A percentile compares a stretch with the other conserved stretches of the same genome.
Evolutionary conservation across 2,113 vertebrate species (phyloP).

Genomic region (Hydrolagus affinis): DNA sequence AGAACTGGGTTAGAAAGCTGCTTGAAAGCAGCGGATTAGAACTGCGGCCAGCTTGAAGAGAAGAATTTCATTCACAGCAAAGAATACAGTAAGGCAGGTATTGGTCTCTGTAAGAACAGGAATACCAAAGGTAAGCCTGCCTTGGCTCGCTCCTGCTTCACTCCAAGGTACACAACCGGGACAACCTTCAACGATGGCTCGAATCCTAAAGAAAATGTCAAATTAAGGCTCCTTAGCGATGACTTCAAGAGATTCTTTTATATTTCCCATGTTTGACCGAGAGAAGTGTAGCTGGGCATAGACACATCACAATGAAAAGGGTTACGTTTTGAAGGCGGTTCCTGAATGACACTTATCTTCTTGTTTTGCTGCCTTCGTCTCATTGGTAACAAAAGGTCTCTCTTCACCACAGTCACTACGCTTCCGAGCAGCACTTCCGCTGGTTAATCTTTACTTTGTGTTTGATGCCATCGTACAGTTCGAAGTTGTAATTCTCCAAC

Average conservation of each 20-base stretch:
- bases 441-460: slow-evolving; percentile 97
- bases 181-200: slow-evolving; percentile 18
- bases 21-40: not conserved
- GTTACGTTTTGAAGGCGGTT: slow-evolving; percentile 1
- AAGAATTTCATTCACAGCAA: not conserved
- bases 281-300: not conserved
- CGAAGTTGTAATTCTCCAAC: slow-evolving; percentile 96
- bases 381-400: not conserved
- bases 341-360: not conserved
- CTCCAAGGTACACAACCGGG: slow-evolving; percentile 9
- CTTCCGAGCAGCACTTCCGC: slow-evolving; percentile 94
- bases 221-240: slow-evolving; percentile 24
- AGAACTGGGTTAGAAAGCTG: not conserved
- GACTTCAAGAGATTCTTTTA: slow-evolving; percentile 10
- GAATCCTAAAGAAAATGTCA: slow-evolving; percentile 26
- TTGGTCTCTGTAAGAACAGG: not conserved
- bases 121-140: not conserved
- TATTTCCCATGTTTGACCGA: not conserved
- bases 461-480: slow-evolving; percentile 92
- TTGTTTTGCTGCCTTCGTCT: not conserved
- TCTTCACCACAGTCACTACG: slow-evolving; percentile 52
- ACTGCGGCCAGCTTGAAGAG: not conserved
- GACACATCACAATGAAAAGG: slow-evolving; percentile 19
- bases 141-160: not conserved
- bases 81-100: not conserved